Evolutionary conservation across 2,888 invertebrate species (phyloP), one percentile per base, ranked within the genome.

Genomic region (Fragum whitleyi): DNA sequence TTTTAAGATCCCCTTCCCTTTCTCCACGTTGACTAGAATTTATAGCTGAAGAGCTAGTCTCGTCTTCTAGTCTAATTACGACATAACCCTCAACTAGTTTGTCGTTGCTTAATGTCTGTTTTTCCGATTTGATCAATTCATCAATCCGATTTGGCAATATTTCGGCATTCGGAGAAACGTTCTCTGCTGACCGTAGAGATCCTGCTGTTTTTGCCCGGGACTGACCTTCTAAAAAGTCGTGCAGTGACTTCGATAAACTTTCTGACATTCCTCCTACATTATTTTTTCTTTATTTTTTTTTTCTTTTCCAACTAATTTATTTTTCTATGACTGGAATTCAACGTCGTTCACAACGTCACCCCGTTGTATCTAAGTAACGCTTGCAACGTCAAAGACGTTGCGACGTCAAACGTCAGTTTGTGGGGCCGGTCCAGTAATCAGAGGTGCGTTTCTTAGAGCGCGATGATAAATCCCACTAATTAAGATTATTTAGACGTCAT

Each of bases 31-130:
- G 3, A 36, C 32, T 9, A 36, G 32, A 36, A 9, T 3, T 6
- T 36, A 6, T 3, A 36, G 9, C 9, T 9, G 32, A 36, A 36
- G 32, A 36, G 32, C 9, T 36, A 3, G 2, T 47, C 32, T n/a
- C 32, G 61, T 61, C 61, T 29, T 28, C 19, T 7, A 61, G 28
- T 32, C n/a, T 29, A 32, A 61, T 61, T 19, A 61, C 32, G 21
- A 61, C 61, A 32, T 61, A 61, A 7, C 61, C 61, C 14, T 61
- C 61, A n/a, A 61, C n/a, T 29, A 61, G 61, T n/a, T n/a, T 29
- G 32, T 61, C 61, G n/a, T 32, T 61, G 6, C 61, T 61, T 2
- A 29, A 19, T 9, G 61, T 61, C 3, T 28, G 19, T 16, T 2
- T 11, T 61, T n/a, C 32, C 2, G 61, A 2, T 16, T 61, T 32